phyloP scores from a whole-genome alignment of 2,888 invertebrate genomes.

The Drosophila algonquin region DNA sequence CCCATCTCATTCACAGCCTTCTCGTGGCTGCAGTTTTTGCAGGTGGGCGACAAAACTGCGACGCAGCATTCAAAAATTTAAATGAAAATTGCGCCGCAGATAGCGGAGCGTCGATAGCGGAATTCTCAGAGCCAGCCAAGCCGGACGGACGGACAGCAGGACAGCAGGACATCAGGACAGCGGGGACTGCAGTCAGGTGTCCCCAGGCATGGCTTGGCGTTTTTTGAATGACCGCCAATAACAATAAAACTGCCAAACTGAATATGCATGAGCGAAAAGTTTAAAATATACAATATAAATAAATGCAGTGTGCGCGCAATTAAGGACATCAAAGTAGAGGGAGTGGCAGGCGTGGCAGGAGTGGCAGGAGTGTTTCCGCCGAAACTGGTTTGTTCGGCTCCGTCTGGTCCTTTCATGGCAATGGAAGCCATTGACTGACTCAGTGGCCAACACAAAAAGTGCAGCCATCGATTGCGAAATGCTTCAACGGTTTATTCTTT shows the following conservation, averaged over 20 bases:
- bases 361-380: not conserved
- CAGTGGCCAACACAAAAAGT: conserved; percentile 13
- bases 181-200: conserved; percentile 33
- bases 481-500: conserved; percentile 11
- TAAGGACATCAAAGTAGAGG: conserved; percentile 63
- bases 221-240: conserved; percentile 72
- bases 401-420: conserved; percentile 12
- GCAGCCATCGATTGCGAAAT: not conserved
- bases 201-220: conserved; percentile 47
- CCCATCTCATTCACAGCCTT: conserved; percentile 12
- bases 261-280: conserved; percentile 75
- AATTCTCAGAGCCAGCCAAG: no score
- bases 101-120: conserved; percentile 48
- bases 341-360: not conserved
- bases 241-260: conserved; percentile 73
- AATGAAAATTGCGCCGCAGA: conserved; percentile 70
- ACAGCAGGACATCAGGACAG: not conserved
- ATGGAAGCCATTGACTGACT: conserved; percentile 1
- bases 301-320: conserved; percentile 76
- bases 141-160: no score
- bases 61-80: conserved; percentile 60
- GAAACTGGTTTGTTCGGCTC: not conserved
- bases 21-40: conserved; percentile 40
- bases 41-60: conserved; percentile 52
- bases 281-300: conserved; percentile 76